Evolutionary conservation across 2,888 invertebrate genomes (phyloP), one percentile per base, ranked within the genome.

Genomic region (Drosophila anomalata): DNA sequence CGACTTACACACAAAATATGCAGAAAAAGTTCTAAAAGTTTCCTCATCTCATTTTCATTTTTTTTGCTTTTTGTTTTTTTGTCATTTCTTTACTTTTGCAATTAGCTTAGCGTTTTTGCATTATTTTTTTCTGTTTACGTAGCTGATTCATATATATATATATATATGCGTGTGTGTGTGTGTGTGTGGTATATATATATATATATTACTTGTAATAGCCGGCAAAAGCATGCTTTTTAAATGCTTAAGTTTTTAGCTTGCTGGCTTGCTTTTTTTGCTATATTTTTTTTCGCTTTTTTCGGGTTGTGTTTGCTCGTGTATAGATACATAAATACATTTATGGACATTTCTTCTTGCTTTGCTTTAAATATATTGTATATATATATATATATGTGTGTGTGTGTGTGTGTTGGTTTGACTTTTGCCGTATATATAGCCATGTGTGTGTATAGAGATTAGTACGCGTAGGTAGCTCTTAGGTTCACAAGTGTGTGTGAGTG

Each of bases 321-420:
- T 82, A 84, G 78, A 86, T 87, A 88, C 88, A 88, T 85, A 88
- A 88, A 84, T 83, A 85, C 87, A 88, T 88, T 87, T 87, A 84
- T 87, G 83, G 83, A 84, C 83, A 84, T 84, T 79, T 79, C 80
- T 66, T 79, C 58, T 63, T 63, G 51, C 51, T 63, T 71, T 73
- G 73, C 70, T 67, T 82, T 79, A 79, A 76, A 85, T 81, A 77
- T 85, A 77, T 77, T 77, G 58, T 71, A 65, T 76, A 67, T 73
- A 76, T 79, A 76, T 66, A 67, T 75, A 54, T 67, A 58, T 71
- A 57, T 73, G 39, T 72, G 31, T 52, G 50, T 54, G 61, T 79
- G 63, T 66, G 50, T 36, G 1, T 36, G 14, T 36, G 36, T 36
- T n/a, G n/a, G 36, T 68, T 58, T 17, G 17, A 17, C 17, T 17